Evolutionary conservation across 1,140 invertebrate species (phyloP).

Genomic region (Cotesia typhae): DNA sequence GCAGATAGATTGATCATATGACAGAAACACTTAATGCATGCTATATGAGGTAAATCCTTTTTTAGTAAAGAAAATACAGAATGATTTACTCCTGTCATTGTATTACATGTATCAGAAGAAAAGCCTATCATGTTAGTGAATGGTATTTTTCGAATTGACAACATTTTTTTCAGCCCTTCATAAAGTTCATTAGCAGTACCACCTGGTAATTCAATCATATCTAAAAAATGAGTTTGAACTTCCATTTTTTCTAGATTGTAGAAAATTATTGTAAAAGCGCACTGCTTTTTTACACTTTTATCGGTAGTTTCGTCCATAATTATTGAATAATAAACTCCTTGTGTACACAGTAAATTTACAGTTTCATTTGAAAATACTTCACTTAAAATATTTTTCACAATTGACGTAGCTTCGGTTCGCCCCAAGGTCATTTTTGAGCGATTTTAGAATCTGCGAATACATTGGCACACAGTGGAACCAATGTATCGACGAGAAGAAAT

Average conservation of each 20-base stretch:
- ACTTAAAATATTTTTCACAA: too few species aligned
- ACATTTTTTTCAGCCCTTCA: slow-evolving; percentile 38
- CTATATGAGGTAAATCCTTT: slow-evolving; percentile 43
- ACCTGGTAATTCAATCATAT: slow-evolving; percentile 40
- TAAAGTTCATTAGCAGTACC: slow-evolving; percentile 38
- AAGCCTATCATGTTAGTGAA: slow-evolving; percentile 51
- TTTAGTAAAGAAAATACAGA: slow-evolving; percentile 49
- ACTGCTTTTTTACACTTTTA: slow-evolving; percentile 37
- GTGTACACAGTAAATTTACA: too few species aligned
- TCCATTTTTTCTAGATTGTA: slow-evolving; percentile 29
- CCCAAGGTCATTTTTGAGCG: too few species aligned
- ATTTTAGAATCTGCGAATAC: too few species aligned
- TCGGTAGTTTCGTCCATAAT: slow-evolving; percentile 41
- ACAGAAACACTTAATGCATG: slow-evolving; percentile 53
- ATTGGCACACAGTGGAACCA: too few species aligned
- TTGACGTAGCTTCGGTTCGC: too few species aligned
- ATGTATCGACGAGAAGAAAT: too few species aligned
- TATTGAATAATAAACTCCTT: neutral
- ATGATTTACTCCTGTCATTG: slow-evolving; percentile 52
- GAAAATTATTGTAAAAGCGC: slow-evolving; percentile 38
- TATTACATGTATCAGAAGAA: slow-evolving; percentile 53
- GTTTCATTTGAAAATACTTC: too few species aligned
- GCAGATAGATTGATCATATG: slow-evolving; percentile 50
- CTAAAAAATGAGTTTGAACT: slow-evolving; percentile 31
- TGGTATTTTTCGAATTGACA: slow-evolving; percentile 41